Percentiles rank a stretch among this genome's conserved stretches.
Conservation (phyloP, 2,797 vertebrate species). For the Dendrocincla tyrannina region DNA sequence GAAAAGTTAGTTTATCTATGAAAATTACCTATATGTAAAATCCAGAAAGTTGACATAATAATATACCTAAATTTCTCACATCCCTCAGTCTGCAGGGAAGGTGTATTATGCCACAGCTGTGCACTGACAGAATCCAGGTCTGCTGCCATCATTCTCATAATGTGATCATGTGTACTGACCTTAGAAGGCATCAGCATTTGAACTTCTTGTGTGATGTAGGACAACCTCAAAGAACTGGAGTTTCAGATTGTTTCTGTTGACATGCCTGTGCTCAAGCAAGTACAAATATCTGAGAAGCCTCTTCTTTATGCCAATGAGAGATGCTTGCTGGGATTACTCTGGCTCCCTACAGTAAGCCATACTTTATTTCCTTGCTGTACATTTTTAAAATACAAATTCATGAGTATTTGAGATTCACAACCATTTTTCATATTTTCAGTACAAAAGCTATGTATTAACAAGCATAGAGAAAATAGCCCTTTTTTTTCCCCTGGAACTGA, state of each 20-base stretch:
- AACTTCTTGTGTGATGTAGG: not conserved
- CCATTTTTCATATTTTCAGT: not conserved
- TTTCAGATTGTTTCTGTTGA: not conserved
- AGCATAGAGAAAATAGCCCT: not conserved
- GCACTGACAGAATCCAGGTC: not conserved
- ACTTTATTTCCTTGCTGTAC: not conserved
- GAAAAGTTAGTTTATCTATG: constrained; percentile 4
- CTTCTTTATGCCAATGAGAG: not conserved
- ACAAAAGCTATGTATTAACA: not conserved
- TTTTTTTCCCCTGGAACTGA: not conserved
- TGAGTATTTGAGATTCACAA: not conserved
- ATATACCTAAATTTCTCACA: not conserved
- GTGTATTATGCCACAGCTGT: not conserved
- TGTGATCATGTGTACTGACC: not conserved
- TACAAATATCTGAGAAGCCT: not conserved
- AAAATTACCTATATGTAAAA: constrained; percentile 9
- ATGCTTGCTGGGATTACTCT: not conserved
- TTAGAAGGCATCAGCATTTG: not conserved
- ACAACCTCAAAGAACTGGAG: not conserved
- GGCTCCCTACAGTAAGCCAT: not conserved
- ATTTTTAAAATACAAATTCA: not conserved
- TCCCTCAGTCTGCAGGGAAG: not conserved
- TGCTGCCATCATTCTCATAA: constrained; percentile 2
- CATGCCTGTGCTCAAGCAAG: not conserved
- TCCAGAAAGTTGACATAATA: not conserved